Evolutionary conservation across 2,113 vertebrate genomes (phyloP), one percentile per base, ranked within the genome.

Genomic region (Myrmecophaga tridactyla): DNA sequence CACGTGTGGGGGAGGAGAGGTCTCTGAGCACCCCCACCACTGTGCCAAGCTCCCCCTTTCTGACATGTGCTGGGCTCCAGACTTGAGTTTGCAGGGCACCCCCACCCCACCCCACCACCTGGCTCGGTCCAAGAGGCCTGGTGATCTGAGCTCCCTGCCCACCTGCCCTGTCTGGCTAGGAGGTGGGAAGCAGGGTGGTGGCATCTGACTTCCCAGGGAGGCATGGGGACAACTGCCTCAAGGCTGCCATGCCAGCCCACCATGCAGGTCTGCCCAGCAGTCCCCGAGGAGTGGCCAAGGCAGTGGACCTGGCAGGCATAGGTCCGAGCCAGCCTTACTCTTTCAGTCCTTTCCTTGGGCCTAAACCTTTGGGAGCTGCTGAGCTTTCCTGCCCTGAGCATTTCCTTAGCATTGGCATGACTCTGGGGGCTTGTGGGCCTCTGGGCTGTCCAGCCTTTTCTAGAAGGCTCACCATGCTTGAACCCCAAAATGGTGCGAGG

Each of bases 121-220:
- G 4, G 36, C 53, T 27, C 4, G 34, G 48, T 34, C 73, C 29
- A 4, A 36, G 56, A 4, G 25, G 51, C 41, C 60, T 51, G 2
- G 2, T 0, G 17, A 23, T 78, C 60, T 39, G 60, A 25, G 56
- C 8, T 8, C 11, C 60, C 21, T 46, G 41, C 41, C 36, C 36
- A 48, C 81, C 81, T 86, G 75, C 31, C 87, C 23, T 1, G 4
- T 90, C 95, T 90, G 81, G 75, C 85, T 2, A 23, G 65, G 75
- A 53, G 31, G 51, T 83, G 86, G 75, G 81, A 62, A 63, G 34
- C 10, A 0, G 62, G 62, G 36, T 78, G 46, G 75, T n/a, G 36
- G 36, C 36, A 23, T 81, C 81, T 48, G 81, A 46, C 67, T 90
- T 73, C 67, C 27, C 43, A 39, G 82, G 58, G 69, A 73, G 58